A percentile compares a stretch with the other conserved stretches of the same genome.
These are phyloP conservation scores for Drosophila nr. medialis DNA, from an alignment of 2,888 invertebrate species.

Conservation along the genomic window DNA sequence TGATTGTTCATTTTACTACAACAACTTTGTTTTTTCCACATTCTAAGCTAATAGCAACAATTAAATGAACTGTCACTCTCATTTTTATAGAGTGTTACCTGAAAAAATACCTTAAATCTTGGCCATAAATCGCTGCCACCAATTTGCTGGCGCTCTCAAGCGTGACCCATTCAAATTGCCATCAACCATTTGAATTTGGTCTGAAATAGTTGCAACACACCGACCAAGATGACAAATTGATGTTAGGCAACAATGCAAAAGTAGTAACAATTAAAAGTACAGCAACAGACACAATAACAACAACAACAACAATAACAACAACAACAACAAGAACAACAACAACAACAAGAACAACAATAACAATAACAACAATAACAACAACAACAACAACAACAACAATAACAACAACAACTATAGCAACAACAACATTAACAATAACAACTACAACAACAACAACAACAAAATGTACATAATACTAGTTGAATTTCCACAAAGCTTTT, in stretches of 20 bases:
- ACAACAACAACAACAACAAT: neutral
- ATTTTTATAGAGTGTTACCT: slow-evolving; percentile 2
- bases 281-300: neutral
- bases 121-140: slow-evolving; percentile 29
- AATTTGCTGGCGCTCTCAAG: slow-evolving; percentile 20
- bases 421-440: too few species aligned
- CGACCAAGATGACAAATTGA: slow-evolving; percentile 21
- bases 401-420: too few species aligned
- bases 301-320: neutral
- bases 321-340: neutral
- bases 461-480: slow-evolving; percentile 8
- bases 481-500: slow-evolving; percentile 30
- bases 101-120: slow-evolving; percentile 7
- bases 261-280: slow-evolving; percentile 17
- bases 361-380: neutral
- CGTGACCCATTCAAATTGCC: slow-evolving; percentile 42
- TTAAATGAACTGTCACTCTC: neutral
- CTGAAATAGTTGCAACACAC: slow-evolving; percentile 13
- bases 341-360: too few species aligned
- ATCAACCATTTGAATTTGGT: slow-evolving; percentile 6
- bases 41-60: neutral
- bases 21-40: neutral
- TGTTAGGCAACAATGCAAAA: slow-evolving; percentile 29
- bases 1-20: neutral
- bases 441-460: neutral